Percentiles rank a stretch among this genome's conserved stretches.
These are phyloP conservation scores for Crotophaga sulcirostris DNA, from an alignment of 2,113 vertebrate species.

Conservation along the genomic window DNA sequence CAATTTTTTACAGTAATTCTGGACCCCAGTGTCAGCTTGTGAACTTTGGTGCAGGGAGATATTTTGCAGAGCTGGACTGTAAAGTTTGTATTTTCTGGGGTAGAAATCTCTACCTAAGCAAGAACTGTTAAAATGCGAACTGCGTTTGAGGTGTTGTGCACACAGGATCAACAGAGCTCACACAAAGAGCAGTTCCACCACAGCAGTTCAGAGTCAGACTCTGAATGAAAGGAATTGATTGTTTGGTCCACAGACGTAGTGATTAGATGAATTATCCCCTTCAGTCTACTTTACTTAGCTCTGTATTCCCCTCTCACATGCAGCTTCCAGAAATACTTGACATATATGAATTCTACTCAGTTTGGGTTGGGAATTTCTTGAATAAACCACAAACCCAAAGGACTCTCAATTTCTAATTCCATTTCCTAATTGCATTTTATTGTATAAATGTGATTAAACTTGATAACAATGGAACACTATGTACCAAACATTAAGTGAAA, in stretches of 20 bases:
- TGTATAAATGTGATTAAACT: conserved; percentile 26
- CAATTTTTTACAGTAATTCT: background rate
- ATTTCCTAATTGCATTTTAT: background rate
- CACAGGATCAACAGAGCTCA: background rate
- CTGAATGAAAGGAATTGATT: background rate
- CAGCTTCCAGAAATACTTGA: background rate
- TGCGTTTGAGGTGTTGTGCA: background rate
- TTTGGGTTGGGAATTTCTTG: background rate
- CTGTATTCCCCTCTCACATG: background rate
- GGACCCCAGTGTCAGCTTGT: background rate
- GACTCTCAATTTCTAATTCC: background rate
- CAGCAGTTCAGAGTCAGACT: background rate
- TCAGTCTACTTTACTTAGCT: background rate
- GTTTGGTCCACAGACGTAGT: background rate
- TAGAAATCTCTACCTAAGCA: background rate
- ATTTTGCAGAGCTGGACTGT: accelerated
- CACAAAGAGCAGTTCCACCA: background rate
- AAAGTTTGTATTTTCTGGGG: background rate
- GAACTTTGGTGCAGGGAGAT: background rate
- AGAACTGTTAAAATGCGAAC: background rate
- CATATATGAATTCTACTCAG: background rate
- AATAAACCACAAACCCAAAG: background rate
- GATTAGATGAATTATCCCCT: background rate
- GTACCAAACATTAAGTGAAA: conserved; percentile 19
- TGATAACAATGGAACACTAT: conserved; percentile 22